Evolutionary conservation across 2,888 invertebrate genomes (phyloP).

Genomic region (Yponomeuta cagnagella): DNA sequence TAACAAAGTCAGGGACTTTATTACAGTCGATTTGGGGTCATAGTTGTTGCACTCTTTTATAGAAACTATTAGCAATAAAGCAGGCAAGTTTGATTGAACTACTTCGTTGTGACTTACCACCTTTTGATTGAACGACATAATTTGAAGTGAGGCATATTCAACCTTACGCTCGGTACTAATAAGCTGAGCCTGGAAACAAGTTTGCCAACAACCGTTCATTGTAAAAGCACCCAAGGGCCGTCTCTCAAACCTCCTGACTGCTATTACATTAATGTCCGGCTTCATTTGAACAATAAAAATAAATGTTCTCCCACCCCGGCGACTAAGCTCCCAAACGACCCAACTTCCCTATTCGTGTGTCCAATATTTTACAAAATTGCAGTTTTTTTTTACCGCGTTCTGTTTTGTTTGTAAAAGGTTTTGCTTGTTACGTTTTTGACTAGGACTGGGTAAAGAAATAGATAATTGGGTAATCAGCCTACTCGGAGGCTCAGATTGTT

Average conservation of each 20-base stretch:
- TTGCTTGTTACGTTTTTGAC: neutral
- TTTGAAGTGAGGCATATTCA: no score
- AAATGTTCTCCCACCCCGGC: conserved; percentile 53
- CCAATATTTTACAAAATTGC: conserved; percentile 42
- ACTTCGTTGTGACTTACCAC: no score
- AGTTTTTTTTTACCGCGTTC: conserved; percentile 25
- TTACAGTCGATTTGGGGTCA: no score
- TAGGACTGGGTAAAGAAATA: neutral
- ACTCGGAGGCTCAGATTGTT: no score
- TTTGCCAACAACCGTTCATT: conserved; percentile 26
- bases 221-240: conserved; percentile 30
- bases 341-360: conserved; percentile 53
- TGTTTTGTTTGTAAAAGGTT: neutral
- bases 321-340: conserved; percentile 50
- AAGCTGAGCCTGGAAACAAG: neutral
- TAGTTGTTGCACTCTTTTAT: no score
- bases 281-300: conserved; percentile 63
- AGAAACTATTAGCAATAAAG: no score
- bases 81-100: no score
- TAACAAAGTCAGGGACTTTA: neutral
- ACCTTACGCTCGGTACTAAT: neutral
- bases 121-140: no score
- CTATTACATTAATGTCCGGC: conserved; percentile 62
- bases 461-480: no score
- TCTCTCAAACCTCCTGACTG: conserved; percentile 51